Conservation (phyloP, 2,888 invertebrate genomes). For the Yponomeuta sedellus region DNA sequence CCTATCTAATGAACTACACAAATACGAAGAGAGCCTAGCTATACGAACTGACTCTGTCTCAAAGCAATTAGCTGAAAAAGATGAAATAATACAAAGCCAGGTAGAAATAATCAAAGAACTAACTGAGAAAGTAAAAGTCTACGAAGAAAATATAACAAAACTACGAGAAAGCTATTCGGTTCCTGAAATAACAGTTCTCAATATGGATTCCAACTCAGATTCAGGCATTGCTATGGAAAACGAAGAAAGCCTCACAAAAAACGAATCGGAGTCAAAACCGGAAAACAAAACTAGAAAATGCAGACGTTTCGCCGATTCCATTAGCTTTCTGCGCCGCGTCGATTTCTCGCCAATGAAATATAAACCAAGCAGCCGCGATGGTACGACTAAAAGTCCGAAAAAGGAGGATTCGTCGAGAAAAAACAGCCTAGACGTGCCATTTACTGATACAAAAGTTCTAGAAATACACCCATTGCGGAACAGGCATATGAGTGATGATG, state of each 20-base stretch:
- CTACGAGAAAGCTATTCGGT: conserved; percentile 37
- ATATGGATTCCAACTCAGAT: conserved; percentile 65
- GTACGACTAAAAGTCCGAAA: conserved; percentile 18
- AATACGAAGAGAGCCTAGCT: conserved; percentile 64
- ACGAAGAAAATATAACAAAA: neutral
- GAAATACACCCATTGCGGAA: conserved; percentile 40
- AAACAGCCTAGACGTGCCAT: conserved; percentile 50
- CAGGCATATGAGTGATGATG: conserved; percentile 59
- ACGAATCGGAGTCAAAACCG: conserved; percentile 33
- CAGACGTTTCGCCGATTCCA: conserved; percentile 65
- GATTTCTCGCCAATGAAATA: conserved; percentile 71
- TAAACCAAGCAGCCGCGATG: conserved; percentile 53
- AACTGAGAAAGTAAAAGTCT: conserved; percentile 42
- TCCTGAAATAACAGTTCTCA: conserved; percentile 50
- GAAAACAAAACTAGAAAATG: conserved; percentile 45
- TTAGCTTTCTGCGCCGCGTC: conserved; percentile 63
- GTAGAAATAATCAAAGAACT: conserved; percentile 53
- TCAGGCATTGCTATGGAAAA: conserved; percentile 64
- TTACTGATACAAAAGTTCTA: conserved; percentile 29
- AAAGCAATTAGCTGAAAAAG: conserved; percentile 59
- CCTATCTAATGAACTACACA: conserved; percentile 60
- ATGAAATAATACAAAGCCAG: conserved; percentile 58
- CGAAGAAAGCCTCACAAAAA: conserved; percentile 52
- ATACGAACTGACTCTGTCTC: conserved; percentile 57
- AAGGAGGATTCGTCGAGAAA: conserved; percentile 65